Evolutionary conservation across 1,140 invertebrate species (phyloP), one percentile per base, ranked within the genome.

Genomic region (Chymomyza costata): DNA sequence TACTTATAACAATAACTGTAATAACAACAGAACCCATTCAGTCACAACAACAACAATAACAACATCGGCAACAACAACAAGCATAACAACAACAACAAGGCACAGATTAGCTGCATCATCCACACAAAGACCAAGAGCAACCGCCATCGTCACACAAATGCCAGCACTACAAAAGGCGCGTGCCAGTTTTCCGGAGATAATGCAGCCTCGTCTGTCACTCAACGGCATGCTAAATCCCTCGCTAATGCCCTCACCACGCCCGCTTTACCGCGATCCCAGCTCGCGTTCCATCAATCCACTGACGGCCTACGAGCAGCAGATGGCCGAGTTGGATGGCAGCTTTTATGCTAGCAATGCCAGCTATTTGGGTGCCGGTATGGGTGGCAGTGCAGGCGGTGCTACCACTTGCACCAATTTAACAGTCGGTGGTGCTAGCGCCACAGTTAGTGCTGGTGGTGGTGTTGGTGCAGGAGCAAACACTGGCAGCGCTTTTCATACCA

Each of bases 181-280:
- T 17, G 76, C 68, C 16, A 84, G 71, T 45, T 80, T 62, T 34
- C 65, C 76, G 48, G 76, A 83, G 25, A 82, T 81, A 53, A 84
- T 84, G 82, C 82, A 84, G 51, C 83, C 83, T 3, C 80, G 83
- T 11, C 65, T 85, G 3, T 85, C 83, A 15, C 55, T 85, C n/a
- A 85, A 85, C 48, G 83, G 83, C 38, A 68, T 84, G 55, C 54
- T 84, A 14, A 74, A 84, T 32, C 73, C 73, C 35, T 80, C 74
- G 47, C 57, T 84, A 35, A 84, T 84, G 80, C 82, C 82, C 25
- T 84, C 82, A 32, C 82, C 82, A 38, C 73, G 82, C 21, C 82
- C 82, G 6, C 55, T 84, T 0, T 84, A 84, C 32, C 48, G 82
- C 19, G 82, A 84, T 39, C 68, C 70, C 47, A 84, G 82, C 55